Evolutionary conservation across 2,888 invertebrate species (phyloP).

Genomic region (Amblyjoppa fuscipennis): DNA sequence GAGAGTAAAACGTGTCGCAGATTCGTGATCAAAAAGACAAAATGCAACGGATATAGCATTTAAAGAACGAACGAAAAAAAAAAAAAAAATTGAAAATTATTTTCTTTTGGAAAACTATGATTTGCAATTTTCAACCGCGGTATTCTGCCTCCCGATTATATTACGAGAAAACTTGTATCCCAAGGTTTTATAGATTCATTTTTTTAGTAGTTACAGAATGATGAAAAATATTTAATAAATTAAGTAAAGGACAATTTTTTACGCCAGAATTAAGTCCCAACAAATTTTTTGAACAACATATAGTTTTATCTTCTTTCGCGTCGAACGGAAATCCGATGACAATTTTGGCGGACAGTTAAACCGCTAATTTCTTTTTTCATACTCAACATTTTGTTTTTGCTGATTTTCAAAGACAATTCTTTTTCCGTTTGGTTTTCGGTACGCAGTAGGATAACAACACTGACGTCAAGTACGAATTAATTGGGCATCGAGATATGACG

Average conservation of each 20-base stretch:
- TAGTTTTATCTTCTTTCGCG: neutral
- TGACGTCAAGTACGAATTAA: neutral
- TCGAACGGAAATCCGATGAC: neutral
- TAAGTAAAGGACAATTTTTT: neutral
- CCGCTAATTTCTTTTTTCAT: neutral
- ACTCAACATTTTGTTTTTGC: too few species aligned
- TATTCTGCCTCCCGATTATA: too few species aligned
- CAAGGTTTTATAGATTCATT: neutral
- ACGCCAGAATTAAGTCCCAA: neutral
- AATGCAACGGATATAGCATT: too few species aligned
- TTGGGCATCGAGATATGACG: constrained; percentile 12
- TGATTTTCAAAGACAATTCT: too few species aligned
- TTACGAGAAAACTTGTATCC: too few species aligned
- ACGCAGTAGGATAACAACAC: neutral
- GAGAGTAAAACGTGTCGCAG: neutral
- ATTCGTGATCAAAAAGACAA: neutral
- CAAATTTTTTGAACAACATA: neutral
- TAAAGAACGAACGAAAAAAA: too few species aligned
- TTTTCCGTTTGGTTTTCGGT: neutral
- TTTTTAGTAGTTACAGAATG: neutral
- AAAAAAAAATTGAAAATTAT: too few species aligned
- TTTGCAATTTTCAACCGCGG: too few species aligned
- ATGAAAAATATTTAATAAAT: neutral
- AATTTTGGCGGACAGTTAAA: neutral
- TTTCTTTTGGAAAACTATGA: too few species aligned